Conservation (phyloP, 2,888 invertebrate genomes). For the Noctua pronuba region DNA sequence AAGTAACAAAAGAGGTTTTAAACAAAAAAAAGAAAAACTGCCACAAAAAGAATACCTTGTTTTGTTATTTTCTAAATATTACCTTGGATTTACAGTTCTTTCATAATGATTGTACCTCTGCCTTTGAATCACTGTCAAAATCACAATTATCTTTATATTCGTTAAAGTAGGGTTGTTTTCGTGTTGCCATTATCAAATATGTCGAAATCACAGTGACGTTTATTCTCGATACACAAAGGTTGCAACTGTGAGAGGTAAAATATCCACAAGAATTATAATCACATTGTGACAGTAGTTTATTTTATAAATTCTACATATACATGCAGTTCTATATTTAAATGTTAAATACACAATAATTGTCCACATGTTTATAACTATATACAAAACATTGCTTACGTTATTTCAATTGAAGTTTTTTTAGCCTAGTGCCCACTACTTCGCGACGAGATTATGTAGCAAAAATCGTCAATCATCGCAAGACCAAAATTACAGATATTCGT, state of each 20-base stretch:
- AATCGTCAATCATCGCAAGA: not conserved
- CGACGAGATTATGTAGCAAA: not conserved
- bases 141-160: not conserved
- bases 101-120: not conserved
- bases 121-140: not conserved
- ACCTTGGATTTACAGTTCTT: not conserved
- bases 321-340: slow-evolving; percentile 11
- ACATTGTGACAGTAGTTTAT: not conserved
- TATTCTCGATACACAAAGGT: not conserved
- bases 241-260: not conserved
- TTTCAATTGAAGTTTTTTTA: slow-evolving; percentile 20
- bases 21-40: not conserved
- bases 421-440: not conserved
- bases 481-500: not conserved
- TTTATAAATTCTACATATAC: slow-evolving; percentile 2
- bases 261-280: not conserved
- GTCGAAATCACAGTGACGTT: not conserved
- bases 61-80: not conserved
- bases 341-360: slow-evolving; percentile 28
- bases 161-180: not conserved
- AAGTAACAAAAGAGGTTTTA: not conserved
- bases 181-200: not conserved
- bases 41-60: not conserved
- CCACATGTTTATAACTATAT: slow-evolving; percentile 43
- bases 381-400: slow-evolving; percentile 37